These are phyloP conservation scores for Syndactyla subalaris DNA, from an alignment of 2,797 vertebrate genomes.

Conservation along the genomic window DNA sequence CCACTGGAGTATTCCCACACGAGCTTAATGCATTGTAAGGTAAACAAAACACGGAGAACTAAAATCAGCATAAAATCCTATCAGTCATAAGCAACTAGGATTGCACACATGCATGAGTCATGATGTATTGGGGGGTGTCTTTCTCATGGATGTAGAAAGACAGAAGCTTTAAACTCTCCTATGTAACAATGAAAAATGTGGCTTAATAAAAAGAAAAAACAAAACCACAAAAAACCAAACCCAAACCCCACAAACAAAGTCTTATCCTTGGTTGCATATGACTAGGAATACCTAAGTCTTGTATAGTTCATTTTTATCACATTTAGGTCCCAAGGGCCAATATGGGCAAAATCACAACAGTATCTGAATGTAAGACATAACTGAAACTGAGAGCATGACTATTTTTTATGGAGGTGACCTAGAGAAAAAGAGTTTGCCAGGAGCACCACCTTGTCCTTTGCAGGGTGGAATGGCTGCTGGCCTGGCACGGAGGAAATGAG, in stretches of 20 bases:
- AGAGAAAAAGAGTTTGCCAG: not conserved
- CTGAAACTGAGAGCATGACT: not conserved
- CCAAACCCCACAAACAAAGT: not conserved
- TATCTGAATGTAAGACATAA: not conserved
- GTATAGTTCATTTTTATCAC: not conserved
- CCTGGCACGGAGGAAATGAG: not conserved
- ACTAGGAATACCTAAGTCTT: not conserved
- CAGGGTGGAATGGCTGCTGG: not conserved
- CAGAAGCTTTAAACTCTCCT: conserved; percentile 6
- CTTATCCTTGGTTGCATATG: not conserved
- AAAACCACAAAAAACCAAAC: not conserved
- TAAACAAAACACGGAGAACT: conserved; percentile 40
- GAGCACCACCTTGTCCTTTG: accelerated
- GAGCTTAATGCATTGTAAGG: conserved; percentile 13
- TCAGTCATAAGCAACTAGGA: conserved; percentile 13
- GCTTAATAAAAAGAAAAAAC: not conserved
- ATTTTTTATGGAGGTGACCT: not conserved
- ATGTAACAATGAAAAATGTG: not conserved
- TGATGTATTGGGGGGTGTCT: not conserved
- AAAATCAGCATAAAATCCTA: conserved; percentile 25
- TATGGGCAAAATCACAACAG: not conserved
- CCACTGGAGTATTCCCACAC: not conserved
- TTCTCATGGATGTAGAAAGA: not conserved
- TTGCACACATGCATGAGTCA: conserved; percentile 22
- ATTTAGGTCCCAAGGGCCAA: not conserved